Base-by-base conservation (phyloP, 2,888 invertebrate genomes). In the Spodoptera exigua region DNA sequence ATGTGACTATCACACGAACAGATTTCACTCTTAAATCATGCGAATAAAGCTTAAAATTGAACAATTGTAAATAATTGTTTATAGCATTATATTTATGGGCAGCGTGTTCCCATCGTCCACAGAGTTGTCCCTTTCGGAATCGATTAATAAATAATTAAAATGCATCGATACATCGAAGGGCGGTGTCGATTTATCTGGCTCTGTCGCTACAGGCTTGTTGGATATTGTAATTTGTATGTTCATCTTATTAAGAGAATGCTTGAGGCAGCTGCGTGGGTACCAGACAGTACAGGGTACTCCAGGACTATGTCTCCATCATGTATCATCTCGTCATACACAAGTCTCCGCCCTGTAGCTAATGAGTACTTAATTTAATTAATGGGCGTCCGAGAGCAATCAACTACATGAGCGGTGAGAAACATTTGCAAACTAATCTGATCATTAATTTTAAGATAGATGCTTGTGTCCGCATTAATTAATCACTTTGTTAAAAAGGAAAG, bases 81-180 rank as follows among this genome's bases (percentile, higher is more conserved):
- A 56, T 49, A 55, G 52, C 36, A 27, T 57, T 67, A 66, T 65
- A 73, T 68, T 57, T 57, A 60, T 49, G 46, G 40, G 46, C 48
- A 51, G 48, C 68, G 60, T 64, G 68, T 72, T 68, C 63, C 61
- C 63, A 67, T 27, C 71, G 70, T 64, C 60, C 48, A 54, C 64
- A 53, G 52, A 52, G 56, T 63, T 60, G 70, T 76, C 63, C 57
- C 51, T 68, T 77, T 72, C 69, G 55, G 71, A 76, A 80, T 81
- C 76, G 78, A 84, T 85, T 84, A 81, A 80, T 82, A 78, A 78
- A 83, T 84, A 82, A 85, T 84, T 86, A 81, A 84, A 86, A 87
- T 83, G 75, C 81, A 82, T 82, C 79, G 78, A 83, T 82, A 73
- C 77, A 78, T 81, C 73, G 75, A 64, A 40, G 39, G 55, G 47